Evolutionary conservation across 1,140 invertebrate species (phyloP), one percentile per base, ranked within the genome.

Genomic region (Neelides sp.): DNA sequence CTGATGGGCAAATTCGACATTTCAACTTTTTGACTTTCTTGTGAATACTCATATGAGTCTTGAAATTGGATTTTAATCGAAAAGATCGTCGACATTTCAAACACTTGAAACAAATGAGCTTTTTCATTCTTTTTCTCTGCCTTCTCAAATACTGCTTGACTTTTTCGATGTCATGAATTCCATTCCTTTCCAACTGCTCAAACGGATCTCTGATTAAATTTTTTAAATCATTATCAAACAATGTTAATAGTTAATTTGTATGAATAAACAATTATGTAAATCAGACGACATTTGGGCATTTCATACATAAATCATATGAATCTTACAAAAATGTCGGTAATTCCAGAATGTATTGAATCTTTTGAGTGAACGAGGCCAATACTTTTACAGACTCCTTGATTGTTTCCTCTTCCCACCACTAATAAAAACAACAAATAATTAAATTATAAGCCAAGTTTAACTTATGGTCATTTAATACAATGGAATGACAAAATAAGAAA

Each of bases 311-410:
- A 10, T n/a, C n/a, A 17, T 45, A 12, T 36, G 12, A 3, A 52
- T 4, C 36, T 49, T 49, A 54, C 52, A 54, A 37, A 13, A 54
- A 50, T 17, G 47, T 50, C 15, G 52, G 52, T n/a, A 54, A 35
- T 15, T 47, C 46, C 8, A 54, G 35, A 27, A 54, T 54, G 28
- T 54, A 54, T 36, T 54, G 52, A 37, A 54, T 41, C 10, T 54
- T 54, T 22, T 54, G 47, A 17, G 52, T 44, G 17, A 40, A 54
- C 1, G 40, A 26, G 19, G 40, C 30, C 19, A 54, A 34, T 20
- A 54, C 43, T 40, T 39, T 15, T 15, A 54, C 17, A 4, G 52
- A 46, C 12, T 24, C 20, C 17, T 24, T 28, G 5, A 50, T n/a
- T 27, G 43, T 39, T 3, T 35, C 34, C 22, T 45, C 40, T 28